phyloP scores from a whole-genome alignment of 2,888 invertebrate species.

The Cacoxenus indagator region DNA sequence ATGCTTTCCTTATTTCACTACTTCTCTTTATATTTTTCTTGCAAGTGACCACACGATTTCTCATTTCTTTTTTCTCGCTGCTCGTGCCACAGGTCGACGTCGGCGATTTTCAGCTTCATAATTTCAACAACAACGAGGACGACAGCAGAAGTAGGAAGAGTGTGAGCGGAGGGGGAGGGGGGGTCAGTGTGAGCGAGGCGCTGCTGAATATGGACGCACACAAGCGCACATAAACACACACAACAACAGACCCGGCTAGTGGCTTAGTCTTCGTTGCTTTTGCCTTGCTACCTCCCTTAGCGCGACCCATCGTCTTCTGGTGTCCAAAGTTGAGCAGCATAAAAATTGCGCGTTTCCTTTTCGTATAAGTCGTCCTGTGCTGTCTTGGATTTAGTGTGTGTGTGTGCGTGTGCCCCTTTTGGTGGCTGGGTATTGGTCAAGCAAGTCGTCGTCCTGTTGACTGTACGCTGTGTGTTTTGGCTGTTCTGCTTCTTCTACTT shows the following conservation, averaged over 20 bases:
- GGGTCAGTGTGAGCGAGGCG: neutral
- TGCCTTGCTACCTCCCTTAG: neutral
- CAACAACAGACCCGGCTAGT: slow-evolving; percentile 20
- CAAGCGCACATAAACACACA: neutral
- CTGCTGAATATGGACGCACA: neutral
- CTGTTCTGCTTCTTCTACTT: slow-evolving; percentile 23
- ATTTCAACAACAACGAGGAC: slow-evolving; percentile 36
- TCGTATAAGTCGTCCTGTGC: slow-evolving; percentile 34
- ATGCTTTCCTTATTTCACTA: slow-evolving; percentile 1
- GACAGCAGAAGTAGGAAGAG: neutral
- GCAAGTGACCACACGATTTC: slow-evolving; percentile 47
- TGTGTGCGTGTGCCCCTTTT: neutral
- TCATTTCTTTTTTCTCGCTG: slow-evolving; percentile 49
- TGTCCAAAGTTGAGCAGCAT: slow-evolving; percentile 27
- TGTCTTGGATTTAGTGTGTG: slow-evolving; percentile 24
- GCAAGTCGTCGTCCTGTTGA: slow-evolving; percentile 28
- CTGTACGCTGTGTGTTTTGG: slow-evolving; percentile 16
- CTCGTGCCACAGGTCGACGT: slow-evolving; percentile 47
- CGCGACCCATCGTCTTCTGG: neutral
- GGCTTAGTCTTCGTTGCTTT: no score
- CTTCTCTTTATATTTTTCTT: slow-evolving; percentile 24
- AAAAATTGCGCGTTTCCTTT: slow-evolving; percentile 37
- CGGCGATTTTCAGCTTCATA: slow-evolving; percentile 53
- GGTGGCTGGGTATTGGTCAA: slow-evolving; percentile 45
- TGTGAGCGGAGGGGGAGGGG: neutral